Evolutionary conservation across 2,797 vertebrate genomes (phyloP).

Genomic region (Lagocephalus sceleratus): DNA sequence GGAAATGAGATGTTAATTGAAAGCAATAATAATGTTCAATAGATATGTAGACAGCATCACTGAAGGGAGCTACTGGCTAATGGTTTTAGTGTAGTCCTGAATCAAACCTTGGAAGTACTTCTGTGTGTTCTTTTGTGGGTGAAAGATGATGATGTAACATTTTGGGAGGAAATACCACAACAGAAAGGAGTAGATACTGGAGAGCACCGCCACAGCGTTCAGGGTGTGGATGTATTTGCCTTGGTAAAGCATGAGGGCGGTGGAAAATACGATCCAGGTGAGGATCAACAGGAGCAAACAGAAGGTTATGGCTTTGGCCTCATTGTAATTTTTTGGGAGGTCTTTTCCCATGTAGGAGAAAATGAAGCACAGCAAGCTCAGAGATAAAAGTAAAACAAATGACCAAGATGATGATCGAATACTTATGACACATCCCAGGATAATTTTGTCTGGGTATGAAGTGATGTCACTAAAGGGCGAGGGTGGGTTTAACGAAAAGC

Average conservation of each 20-base stretch:
- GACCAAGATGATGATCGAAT: conserved; percentile 25
- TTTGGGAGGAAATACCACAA: conserved; percentile 83
- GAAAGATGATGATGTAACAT: conserved; percentile 79
- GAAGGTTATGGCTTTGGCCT: conserved; percentile 84
- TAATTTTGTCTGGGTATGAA: conserved; percentile 52
- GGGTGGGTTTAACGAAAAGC: conserved; percentile 42
- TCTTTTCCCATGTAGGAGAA: conserved; percentile 85
- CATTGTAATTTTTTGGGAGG: conserved; percentile 86
- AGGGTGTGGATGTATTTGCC: conserved; percentile 3
- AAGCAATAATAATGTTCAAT: background rate
- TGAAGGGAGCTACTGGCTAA: conserved; percentile 34
- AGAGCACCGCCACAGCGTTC: background rate
- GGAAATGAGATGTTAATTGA: background rate
- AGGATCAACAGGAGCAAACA: conserved; percentile 78
- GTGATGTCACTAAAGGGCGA: conserved; percentile 56
- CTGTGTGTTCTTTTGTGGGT: conserved; percentile 76
- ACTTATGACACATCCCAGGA: conserved; percentile 67
- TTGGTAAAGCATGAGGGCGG: background rate
- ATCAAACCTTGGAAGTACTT: conserved; percentile 84
- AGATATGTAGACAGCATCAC: background rate
- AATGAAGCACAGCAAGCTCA: conserved; percentile 6
- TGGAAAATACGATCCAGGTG: conserved; percentile 71
- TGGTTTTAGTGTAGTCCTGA: conserved; percentile 72
- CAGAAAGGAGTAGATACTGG: conserved; percentile 64
- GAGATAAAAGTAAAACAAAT: background rate